Evolutionary conservation across 1,140 invertebrate genomes (phyloP), one percentile per base, ranked within the genome.

Genomic region (Bilobella aurantiaca): DNA sequence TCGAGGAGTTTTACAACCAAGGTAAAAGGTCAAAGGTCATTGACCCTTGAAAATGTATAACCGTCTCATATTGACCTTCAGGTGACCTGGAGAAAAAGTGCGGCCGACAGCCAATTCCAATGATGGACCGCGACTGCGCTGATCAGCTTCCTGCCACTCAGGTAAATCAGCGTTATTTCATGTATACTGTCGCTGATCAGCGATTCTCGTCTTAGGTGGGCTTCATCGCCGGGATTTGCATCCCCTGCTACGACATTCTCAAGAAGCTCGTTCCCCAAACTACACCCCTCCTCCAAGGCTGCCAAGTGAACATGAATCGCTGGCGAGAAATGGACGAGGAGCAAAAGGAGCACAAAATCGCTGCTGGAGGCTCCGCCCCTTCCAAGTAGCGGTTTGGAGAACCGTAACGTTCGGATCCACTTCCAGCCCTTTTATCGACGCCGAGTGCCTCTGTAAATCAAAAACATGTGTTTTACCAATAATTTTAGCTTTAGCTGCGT

Each of bases 1-100:
- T 90, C 77, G 86, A 90, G 74, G 89, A 91, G 74, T 92, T 92
- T 77, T 91, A 90, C 77, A 82, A 86, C 68, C 87, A 90, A 78
- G 87, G 49, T 53, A 42, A 42, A 42, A 42, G 8, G 8, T 18
- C 18, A 42, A 42, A 42, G 34, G 8, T 8, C 8, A 42, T 42
- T 42, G 34, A 42, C 8, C 34, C 34, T 42, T 42, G 18, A 42
- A 18, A 12, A 12, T 42, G 34, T 8, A 42, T n/a, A n/a, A n/a
- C n/a, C n/a, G n/a, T n/a, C n/a, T n/a, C n/a, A n/a, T 53, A 18
- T 53, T 53, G 21, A 18, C 25, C 49, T 23, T 18, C 5, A 53
- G 49, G 65, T 23, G 89, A 91, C 75, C 84, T 84, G 31, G 88
- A 91, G 75, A 80, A 82, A 67, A 79, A 79, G 14, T 81, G 82